Conservation (phyloP, 2,113 vertebrate genomes). For the Mustela lutreola region DNA sequence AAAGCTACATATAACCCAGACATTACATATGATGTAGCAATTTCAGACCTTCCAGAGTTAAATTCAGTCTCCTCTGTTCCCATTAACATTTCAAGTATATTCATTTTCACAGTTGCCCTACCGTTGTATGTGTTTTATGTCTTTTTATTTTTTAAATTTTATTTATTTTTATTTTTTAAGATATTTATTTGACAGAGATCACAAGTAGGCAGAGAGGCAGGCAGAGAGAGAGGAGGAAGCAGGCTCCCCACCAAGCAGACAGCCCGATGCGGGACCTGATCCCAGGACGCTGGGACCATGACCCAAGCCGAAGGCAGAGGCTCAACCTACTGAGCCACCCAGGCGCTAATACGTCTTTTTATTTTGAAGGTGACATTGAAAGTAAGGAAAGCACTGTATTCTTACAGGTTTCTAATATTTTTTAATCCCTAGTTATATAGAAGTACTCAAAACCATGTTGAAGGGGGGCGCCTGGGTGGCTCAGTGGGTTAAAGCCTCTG, state of each 20-base stretch:
- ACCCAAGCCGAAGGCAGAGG: too few relatives aligned
- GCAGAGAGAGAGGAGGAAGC: too few relatives aligned
- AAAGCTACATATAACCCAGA: not conserved
- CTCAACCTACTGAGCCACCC: too few relatives aligned
- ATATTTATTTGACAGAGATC: too few relatives aligned
- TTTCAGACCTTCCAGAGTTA: not conserved
- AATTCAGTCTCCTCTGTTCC: not conserved
- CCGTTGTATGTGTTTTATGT: not conserved
- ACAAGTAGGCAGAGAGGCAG: too few relatives aligned
- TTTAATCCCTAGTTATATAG: not conserved
- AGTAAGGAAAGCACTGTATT: constrained; percentile 2
- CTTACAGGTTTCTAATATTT: not conserved
- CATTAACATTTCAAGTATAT: not conserved
- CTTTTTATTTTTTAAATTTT: not conserved
- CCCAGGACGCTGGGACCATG: too few relatives aligned
- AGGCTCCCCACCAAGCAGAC: too few relatives aligned
- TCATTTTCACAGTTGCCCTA: not conserved
- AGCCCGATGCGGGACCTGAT: too few relatives aligned
- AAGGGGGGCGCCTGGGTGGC: not conserved
- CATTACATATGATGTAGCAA: not conserved
- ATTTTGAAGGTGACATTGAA: constrained; percentile 51
- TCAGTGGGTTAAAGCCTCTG: too few relatives aligned
- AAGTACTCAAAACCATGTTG: not conserved
- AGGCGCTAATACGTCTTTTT: not conserved
- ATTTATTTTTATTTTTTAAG: too few relatives aligned